phyloP scores from a whole-genome alignment of 2,113 vertebrate species.

The Heptranchias perlo region DNA sequence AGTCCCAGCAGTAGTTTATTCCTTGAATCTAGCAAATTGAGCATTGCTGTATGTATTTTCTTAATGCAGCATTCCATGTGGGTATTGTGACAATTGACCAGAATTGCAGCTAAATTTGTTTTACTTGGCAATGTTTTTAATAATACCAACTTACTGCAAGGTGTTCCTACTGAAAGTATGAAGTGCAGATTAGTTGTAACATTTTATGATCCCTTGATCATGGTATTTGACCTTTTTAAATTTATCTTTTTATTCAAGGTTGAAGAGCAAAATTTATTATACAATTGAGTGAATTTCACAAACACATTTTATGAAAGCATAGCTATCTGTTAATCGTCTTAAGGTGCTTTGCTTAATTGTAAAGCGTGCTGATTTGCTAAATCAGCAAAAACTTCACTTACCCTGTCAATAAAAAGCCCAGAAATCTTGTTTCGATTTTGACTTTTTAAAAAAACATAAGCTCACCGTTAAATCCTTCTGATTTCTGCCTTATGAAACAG shows the following conservation, averaged over 20 bases:
- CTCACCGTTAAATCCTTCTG: not conserved
- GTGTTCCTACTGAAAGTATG: not conserved
- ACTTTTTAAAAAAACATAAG: not conserved
- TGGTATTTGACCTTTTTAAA: not conserved
- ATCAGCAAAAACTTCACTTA: not conserved
- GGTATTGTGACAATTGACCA: not conserved
- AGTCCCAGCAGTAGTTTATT: not conserved
- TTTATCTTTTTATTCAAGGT: constrained; percentile 1
- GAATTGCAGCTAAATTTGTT: not conserved
- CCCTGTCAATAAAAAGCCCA: not conserved
- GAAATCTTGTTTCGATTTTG: not conserved
- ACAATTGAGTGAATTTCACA: not conserved
- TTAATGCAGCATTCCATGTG: not conserved
- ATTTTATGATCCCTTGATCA: not conserved
- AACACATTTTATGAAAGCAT: constrained; percentile 1
- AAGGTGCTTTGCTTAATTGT: constrained; percentile 9
- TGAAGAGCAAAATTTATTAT: constrained; percentile 25
- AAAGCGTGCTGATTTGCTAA: not conserved
- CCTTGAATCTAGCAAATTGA: not conserved
- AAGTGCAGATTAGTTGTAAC: not conserved
- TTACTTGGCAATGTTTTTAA: not conserved
- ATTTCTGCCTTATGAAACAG: not conserved
- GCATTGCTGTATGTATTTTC: not conserved
- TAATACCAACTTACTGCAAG: not conserved
- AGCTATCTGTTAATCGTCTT: not conserved